Conservation (phyloP, 1,140 invertebrate genomes). For the Pollicipes pollicipes region DNA sequence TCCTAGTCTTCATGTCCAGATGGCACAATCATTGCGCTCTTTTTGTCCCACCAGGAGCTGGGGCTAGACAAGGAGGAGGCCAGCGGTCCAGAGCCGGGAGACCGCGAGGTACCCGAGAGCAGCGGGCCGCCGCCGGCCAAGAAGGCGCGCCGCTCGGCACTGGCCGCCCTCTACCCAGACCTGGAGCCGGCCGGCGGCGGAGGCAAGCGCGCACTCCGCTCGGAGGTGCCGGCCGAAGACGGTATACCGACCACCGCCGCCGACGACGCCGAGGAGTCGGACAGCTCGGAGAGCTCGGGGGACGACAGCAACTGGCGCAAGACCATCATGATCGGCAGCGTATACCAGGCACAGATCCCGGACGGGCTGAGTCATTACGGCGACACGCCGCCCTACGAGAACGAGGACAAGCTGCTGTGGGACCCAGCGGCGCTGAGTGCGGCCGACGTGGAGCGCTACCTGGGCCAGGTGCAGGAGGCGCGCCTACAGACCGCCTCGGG, state of each 20-base stretch:
- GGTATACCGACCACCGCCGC: slow-evolving; percentile 34
- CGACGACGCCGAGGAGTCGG: slow-evolving; percentile 15
- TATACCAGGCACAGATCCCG: slow-evolving; percentile 84
- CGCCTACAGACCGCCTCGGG: slow-evolving; percentile 28
- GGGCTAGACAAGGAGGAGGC: not conserved
- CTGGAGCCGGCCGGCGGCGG: slow-evolving; percentile 11
- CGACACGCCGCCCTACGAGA: slow-evolving; percentile 75
- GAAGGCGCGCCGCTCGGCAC: slow-evolving; percentile 3
- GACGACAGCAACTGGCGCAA: slow-evolving; percentile 22
- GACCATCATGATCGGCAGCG: slow-evolving; percentile 88
- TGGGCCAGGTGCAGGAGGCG: slow-evolving; percentile 45
- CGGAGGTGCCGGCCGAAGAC: slow-evolving; percentile 30
- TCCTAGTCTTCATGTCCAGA: too few species aligned
- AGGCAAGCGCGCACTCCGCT: slow-evolving; percentile 2
- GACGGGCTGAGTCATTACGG: slow-evolving; percentile 79
- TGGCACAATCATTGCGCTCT: too few species aligned
- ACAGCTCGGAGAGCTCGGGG: slow-evolving; percentile 17
- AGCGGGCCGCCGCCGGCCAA: not conserved
- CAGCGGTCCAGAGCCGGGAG: not conserved
- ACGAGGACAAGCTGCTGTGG: slow-evolving; percentile 89
- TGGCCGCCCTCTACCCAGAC: slow-evolving; percentile 7
- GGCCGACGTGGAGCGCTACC: slow-evolving; percentile 58
- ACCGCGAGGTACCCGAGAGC: not conserved
- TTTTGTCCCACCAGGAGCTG: too few species aligned
- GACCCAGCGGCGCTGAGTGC: slow-evolving; percentile 59